These are phyloP conservation scores for Proteles cristata DNA, from an alignment of 2,113 vertebrate species.

Conservation along the genomic window DNA sequence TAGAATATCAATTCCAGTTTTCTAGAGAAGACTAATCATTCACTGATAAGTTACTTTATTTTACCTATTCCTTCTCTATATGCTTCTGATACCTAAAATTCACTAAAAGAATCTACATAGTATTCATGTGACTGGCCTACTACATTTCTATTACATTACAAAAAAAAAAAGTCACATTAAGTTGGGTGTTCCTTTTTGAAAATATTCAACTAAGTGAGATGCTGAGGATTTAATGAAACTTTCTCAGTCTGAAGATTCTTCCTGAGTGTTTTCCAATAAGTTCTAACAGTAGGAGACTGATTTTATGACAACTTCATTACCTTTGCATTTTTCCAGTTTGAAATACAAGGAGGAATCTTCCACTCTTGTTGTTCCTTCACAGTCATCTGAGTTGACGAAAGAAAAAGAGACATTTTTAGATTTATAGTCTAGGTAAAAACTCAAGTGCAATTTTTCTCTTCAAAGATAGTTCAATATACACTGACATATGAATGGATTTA, in stretches of 20 bases:
- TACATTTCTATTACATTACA: conserved; percentile 31
- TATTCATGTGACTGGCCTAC: background rate
- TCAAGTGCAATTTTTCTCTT: conserved; percentile 19
- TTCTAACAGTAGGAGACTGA: conserved; percentile 58
- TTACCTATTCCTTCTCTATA: background rate
- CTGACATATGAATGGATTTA: background rate
- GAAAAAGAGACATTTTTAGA: conserved; percentile 59
- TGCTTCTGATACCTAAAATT: conserved; percentile 23
- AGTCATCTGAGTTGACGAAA: conserved; percentile 92
- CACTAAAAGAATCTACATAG: background rate
- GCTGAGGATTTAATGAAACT: conserved; percentile 60
- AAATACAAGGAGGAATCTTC: conserved; percentile 99
- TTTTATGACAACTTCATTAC: conserved; percentile 85
- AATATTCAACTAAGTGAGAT: conserved; percentile 56
- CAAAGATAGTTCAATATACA: conserved; percentile 7
- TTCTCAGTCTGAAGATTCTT: conserved; percentile 55
- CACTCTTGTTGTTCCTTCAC: conserved; percentile 99
- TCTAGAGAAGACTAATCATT: background rate
- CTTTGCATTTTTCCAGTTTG: conserved; percentile 99
- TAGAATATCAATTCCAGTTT: conserved; percentile 39
- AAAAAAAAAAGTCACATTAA: background rate
- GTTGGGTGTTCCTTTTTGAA: conserved; percentile 37
- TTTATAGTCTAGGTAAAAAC: conserved; percentile 41
- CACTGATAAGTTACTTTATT: background rate
- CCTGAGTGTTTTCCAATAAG: conserved; percentile 48